Evolutionary conservation across 35 echinoderm and acorn worm genomes (phyloP), one percentile per base, ranked within the genome.

Genomic region (Apostichopus parvimensis): DNA sequence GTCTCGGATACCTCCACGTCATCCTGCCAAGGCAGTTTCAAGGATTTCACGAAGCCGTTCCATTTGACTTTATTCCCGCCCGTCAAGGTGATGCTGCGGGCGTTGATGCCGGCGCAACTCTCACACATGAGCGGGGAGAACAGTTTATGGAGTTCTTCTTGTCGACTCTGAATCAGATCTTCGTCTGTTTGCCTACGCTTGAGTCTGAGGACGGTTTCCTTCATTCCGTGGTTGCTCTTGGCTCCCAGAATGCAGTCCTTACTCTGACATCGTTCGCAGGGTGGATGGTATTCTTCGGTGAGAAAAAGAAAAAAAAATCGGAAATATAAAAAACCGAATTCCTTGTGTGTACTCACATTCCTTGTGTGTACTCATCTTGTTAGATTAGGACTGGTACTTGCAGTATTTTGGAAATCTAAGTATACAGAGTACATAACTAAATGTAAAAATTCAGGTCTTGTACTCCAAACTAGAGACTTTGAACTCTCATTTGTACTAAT

Each of bases 1-100:
- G 81, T 84, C 17, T 84, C 23, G 2, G 57, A 56, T 22, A 20
- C 1, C 22, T 84, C 81, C 2, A 84, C 54, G 14, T 84, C 81
- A 84, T 84, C 81, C 7, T 84, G 17, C 81, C 81, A 84, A 22
- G 81, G 81, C 2, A 84, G 55, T 84, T 84, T 84, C 6, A 84
- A 12, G 53, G 54, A n/a, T 60, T 84, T 84, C 18, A 84, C 55
- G 6, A 84, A 84, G 6, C 81, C 56, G 20, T 84, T 84, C 55
- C 15, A 23, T 58, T 59, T 57, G 6, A 13, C 55, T 3, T 52
- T 84, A 22, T 58, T 59, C 9, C 57, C 23, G 17, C 81, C 81
- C 1, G 55, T 53, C 55, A 59, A 17, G 4, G 55, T 17, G 7
- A 84, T 84, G 54, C 57, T 59, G 17, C 4, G n/a, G n/a, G 57